Conservation (phyloP, 2,113 vertebrate species). For the Oncorhynchus nerka region DNA sequence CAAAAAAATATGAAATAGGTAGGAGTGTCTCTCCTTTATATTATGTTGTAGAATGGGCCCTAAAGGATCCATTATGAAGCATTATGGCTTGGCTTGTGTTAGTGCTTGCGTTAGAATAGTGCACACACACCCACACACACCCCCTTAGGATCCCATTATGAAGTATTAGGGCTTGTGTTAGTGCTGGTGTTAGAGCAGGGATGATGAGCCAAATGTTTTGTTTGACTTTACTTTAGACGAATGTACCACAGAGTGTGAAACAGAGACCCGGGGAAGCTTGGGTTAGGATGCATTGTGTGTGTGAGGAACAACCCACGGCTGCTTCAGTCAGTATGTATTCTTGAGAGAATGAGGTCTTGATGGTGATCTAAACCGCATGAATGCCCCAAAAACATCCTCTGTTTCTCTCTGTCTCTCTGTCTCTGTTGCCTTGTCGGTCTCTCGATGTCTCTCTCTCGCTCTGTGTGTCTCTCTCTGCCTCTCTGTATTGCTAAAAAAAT, state of each 20-base stretch:
- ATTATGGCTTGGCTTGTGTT: no score
- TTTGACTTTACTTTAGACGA: neutral
- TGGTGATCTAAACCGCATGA: neutral
- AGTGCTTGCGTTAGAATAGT: no score
- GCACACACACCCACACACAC: no score
- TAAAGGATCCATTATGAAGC: no score
- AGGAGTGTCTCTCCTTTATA: no score
- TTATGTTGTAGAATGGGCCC: no score
- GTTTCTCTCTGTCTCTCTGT: neutral
- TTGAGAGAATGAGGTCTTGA: neutral
- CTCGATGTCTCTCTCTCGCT: neutral
- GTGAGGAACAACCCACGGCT: conserved; percentile 8
- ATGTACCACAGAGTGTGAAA: neutral
- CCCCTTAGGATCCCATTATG: no score
- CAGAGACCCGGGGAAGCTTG: neutral
- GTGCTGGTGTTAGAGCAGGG: neutral
- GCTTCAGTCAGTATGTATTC: conserved; percentile 12
- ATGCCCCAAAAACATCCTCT: neutral
- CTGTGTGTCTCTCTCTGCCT: neutral
- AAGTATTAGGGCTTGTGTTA: no score
- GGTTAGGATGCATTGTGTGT: conserved; percentile 1
- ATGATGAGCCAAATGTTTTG: neutral
- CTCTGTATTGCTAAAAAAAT: no score
- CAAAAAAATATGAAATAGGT: no score
- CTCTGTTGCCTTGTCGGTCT: neutral